Percentiles rank a stretch among this genome's conserved stretches.
Evolutionary conservation across 2,113 vertebrate genomes (phyloP).

Genomic region (Panurus biarmicus): DNA sequence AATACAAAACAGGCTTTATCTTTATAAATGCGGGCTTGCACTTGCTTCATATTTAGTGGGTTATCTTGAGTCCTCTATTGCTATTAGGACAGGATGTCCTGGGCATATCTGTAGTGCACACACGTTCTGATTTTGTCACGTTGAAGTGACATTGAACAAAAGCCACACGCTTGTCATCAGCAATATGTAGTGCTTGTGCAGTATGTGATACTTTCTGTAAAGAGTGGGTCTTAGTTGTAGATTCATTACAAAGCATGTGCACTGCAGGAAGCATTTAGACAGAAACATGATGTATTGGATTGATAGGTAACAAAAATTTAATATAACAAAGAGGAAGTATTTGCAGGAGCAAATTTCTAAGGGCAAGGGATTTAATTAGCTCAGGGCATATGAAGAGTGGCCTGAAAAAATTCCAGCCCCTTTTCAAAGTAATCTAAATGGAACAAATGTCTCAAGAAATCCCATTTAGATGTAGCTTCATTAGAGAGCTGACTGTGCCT

Average conservation of each 20-base stretch:
- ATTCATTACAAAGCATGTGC: background rate
- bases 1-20: background rate
- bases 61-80: background rate
- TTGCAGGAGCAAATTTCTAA: background rate
- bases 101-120: background rate
- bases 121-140: background rate
- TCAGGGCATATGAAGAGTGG: background rate
- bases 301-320: background rate
- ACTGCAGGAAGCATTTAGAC: background rate
- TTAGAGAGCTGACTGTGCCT: background rate
- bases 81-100: background rate
- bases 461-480: background rate
- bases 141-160: background rate
- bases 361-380: background rate
- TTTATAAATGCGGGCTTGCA: background rate
- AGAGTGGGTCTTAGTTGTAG: background rate
- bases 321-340: background rate
- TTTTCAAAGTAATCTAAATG: background rate
- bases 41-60: background rate
- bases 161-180: rapidly evolving
- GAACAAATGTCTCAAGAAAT: background rate
- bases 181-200: background rate
- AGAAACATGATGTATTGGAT: rapidly evolving
- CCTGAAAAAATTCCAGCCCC: background rate
- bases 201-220: background rate